Evolutionary conservation across 1,140 invertebrate genomes (phyloP), one percentile per base, ranked within the genome.

Genomic region (Aphidius ervi): DNA sequence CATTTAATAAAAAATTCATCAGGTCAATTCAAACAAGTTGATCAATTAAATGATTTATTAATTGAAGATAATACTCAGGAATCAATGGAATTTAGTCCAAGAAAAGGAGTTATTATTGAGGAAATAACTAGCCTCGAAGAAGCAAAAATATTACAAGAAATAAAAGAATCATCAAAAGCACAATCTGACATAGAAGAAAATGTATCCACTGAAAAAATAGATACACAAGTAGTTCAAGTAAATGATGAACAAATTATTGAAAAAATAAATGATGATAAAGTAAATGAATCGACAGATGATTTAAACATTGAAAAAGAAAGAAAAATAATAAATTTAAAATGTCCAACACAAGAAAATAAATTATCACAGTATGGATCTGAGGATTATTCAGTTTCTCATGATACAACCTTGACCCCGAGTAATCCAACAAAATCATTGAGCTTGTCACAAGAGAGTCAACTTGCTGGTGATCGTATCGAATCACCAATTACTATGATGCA

Each of bases 71-170:
- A 23, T 46, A 56, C 16, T 5, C 31, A 16, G 9, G 45, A 61
- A 23, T 50, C 9, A 9, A 5, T 43, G 7, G 16, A 31, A 45
- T 50, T 50, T 31, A 37, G 48, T 9, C 58, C 46, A 39, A 53
- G 64, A 1, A 67, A 64, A 23, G 65, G 71, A n/a, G 59, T 77
- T 3, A 56, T 75, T 20, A 79, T 78, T 54, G 75, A 79, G 48
- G 77, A 79, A 58, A 64, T 79, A n/a, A 68, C 61, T 6, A 70
- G 68, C 31, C 62, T 67, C 1, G 67, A 72, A 9, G 62, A 71
- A 9, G 41, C 59, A n/a, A 42, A 54, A n/a, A 54, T 54, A 10
- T 20, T 56, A 6, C 37, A 43, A 5, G 46, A 56, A 56, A 56
- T 47, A 10, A 37, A 31, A 31, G 55, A 31, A 31, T 31, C 23